Conservation (phyloP, 2,797 vertebrate genomes). For the Serranus cabrilla region DNA sequence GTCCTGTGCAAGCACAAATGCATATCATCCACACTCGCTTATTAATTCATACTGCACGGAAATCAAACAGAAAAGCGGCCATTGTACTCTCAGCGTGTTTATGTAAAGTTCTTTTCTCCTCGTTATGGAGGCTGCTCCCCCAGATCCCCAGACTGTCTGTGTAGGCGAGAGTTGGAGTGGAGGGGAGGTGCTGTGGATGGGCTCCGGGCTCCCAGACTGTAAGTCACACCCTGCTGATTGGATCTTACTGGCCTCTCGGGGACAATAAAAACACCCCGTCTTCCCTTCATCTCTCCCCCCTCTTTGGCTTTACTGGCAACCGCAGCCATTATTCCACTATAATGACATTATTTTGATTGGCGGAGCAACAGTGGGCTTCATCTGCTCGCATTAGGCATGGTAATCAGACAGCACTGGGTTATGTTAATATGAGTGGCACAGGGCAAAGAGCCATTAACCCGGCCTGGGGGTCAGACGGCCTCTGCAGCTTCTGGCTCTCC, state of each 20-base stretch:
- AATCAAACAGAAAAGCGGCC: constrained; percentile 54
- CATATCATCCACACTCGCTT: constrained; percentile 46
- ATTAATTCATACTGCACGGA: constrained; percentile 51
- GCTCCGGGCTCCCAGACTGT: constrained; percentile 55
- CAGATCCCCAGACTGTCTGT: constrained; percentile 50
- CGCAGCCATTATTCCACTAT: constrained; percentile 64
- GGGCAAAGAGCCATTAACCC: constrained; percentile 63
- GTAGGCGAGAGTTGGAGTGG: constrained; percentile 50
- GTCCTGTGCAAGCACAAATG: constrained; percentile 57
- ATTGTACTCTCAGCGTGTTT: constrained; percentile 48
- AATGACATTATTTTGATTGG: constrained; percentile 80
- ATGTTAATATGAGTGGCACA: constrained; percentile 59
- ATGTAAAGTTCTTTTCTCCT: constrained; percentile 41
- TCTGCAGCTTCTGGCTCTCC: constrained; percentile 29
- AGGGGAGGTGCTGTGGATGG: constrained; percentile 49
- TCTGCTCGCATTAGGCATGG: constrained; percentile 70
- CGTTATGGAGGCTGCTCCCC: constrained; percentile 35
- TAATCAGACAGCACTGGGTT: constrained; percentile 69
- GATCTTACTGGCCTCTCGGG: constrained; percentile 63
- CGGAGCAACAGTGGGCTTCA: constrained; percentile 64
- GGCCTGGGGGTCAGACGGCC: constrained; percentile 35
- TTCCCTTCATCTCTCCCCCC: constrained; percentile 39
- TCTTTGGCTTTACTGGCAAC: constrained; percentile 53
- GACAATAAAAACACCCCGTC: constrained; percentile 66
- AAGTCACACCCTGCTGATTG: constrained; percentile 70